phyloP scores from a whole-genome alignment of 2,888 invertebrate species.

The Diarsia mendica region DNA sequence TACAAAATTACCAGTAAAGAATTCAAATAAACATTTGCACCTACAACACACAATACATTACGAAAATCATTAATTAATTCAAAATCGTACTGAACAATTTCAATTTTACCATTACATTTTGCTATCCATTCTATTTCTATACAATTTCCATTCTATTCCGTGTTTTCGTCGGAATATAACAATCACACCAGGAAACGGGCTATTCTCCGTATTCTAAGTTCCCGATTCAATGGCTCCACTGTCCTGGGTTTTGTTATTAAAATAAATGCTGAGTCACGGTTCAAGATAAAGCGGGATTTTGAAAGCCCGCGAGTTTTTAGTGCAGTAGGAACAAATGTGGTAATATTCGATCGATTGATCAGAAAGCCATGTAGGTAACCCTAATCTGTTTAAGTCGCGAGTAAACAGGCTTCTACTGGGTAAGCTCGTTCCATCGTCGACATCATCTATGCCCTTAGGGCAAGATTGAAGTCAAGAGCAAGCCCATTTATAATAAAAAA shows the following conservation, averaged over 20 bases:
- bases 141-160: conserved; percentile 15
- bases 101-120: conserved; percentile 6
- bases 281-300: background rate
- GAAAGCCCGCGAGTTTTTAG: background rate
- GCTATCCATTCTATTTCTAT: conserved; percentile 21
- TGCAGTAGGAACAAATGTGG: background rate
- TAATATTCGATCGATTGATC: background rate
- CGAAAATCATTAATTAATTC: conserved; percentile 10
- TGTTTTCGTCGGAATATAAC: conserved; percentile 2
- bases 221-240: conserved; percentile 3
- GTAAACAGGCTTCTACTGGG: too few species aligned
- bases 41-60: background rate
- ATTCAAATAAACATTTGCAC: background rate
- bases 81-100: conserved; percentile 16
- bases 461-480: too few species aligned
- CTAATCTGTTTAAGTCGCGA: too few species aligned
- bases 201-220: conserved; percentile 23
- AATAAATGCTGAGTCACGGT: conserved; percentile 8
- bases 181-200: conserved; percentile 30
- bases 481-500: too few species aligned
- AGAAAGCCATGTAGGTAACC: background rate
- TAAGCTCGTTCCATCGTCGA: too few species aligned
- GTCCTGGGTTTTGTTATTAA: conserved; percentile 6
- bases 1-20: too few species aligned
- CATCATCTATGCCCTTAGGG: too few species aligned